Evolutionary conservation across 2,797 vertebrate species (phyloP), one percentile per base, ranked within the genome.

Genomic region (Chaetophractus vellerosus): DNA sequence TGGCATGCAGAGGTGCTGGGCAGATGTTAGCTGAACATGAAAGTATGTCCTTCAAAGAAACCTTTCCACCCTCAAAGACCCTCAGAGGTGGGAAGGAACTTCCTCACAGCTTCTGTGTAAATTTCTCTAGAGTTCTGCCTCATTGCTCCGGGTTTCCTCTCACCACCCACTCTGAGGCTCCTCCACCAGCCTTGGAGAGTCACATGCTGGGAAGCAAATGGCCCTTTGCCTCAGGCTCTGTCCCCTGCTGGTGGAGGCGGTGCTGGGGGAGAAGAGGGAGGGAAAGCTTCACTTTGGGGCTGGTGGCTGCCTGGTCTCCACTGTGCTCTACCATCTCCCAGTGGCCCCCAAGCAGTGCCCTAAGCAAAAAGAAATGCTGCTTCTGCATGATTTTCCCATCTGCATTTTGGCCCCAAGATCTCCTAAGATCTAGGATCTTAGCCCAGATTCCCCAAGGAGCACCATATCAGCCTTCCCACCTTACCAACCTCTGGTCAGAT

Each of bases 111-210:
- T 76, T 92, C 76, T 55, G 75, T 45, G 59, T 76, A n/a, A 68
- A 2, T 80, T 24, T 89, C 69, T 69, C 95, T 88, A 57, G 31
- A 72, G 83, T 92, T 94, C 91, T 38, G 50, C 87, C 72, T 88
- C 87, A 71, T 82, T 93, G 66, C 91, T 63, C 88, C 2, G 28
- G 55, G 57, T 66, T 89, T 84, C 84, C 85, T 55, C 64, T 48
- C 14, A 45, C n/a, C 36, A 69, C n/a, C 45, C 28, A 59, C 36
- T n/a, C 83, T 23, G 64, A 2, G 52, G 79, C 55, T 63, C 66
- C 59, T 69, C 66, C 45, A 57, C 0, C 55, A 88, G 84, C 55
- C 80, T 68, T 21, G 45, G 79, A 92, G 75, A 33, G 61, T 38
- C 18, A 0, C 83, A n/a, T 6, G 31, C 93, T 55, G 50, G 21